Percentiles rank a stretch among this genome's conserved stretches.
Conservation (phyloP, 2,888 invertebrate species). For the Exephanes ischioxanthus region DNA sequence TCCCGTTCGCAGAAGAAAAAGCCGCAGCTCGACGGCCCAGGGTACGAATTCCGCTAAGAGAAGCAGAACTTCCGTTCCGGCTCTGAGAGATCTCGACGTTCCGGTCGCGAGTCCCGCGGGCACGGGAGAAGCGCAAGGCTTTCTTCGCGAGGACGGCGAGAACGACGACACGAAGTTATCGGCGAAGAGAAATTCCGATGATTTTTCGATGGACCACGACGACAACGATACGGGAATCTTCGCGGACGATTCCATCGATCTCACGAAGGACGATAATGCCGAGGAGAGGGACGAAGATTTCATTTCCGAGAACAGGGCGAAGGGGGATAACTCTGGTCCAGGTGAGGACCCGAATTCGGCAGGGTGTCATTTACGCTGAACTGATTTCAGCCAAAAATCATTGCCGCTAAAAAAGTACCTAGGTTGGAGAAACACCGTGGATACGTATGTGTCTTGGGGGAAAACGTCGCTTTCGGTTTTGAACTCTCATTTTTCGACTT, state of each 20-base stretch:
- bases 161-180: slow-evolving; percentile 42
- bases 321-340: slow-evolving; percentile 29
- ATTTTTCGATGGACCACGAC: slow-evolving; percentile 25
- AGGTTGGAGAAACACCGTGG: background rate
- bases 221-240: slow-evolving; percentile 28
- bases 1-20: slow-evolving; percentile 44
- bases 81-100: slow-evolving; percentile 42
- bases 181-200: slow-evolving; percentile 36
- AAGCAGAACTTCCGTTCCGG: slow-evolving; percentile 32
- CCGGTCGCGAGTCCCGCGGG: slow-evolving; percentile 8
- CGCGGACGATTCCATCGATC: slow-evolving; percentile 51
- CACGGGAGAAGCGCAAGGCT: background rate
- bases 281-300: slow-evolving; percentile 34
- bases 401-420: no score
- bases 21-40: slow-evolving; percentile 33
- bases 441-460: background rate
- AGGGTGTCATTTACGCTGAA: no score
- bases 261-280: slow-evolving; percentile 54
- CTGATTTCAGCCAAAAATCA: no score
- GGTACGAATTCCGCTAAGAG: slow-evolving; percentile 39
- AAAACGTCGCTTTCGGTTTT: background rate
- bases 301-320: slow-evolving; percentile 15
- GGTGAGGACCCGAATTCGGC: slow-evolving; percentile 29
- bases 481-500: background rate
- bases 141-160: slow-evolving; percentile 38